Evolutionary conservation across 2,113 vertebrate species (phyloP).

Genomic region (Leucopsar rothschildi): DNA sequence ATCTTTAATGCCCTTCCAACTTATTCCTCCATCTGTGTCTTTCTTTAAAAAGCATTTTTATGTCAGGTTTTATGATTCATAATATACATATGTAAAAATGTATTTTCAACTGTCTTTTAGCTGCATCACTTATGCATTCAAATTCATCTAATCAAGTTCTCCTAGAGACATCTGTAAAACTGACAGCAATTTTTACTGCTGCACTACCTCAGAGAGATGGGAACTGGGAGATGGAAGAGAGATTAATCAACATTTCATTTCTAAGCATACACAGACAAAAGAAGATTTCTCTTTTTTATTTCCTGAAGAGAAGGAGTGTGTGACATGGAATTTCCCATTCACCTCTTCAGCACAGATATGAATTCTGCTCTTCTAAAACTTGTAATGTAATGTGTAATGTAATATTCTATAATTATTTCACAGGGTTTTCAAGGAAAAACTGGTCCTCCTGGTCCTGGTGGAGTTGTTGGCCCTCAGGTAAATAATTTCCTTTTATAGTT

Average conservation of each 20-base stretch:
- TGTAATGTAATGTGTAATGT: not conserved
- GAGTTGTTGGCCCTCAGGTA: slow-evolving; percentile 97
- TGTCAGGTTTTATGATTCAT: not conserved
- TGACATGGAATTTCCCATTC: not conserved
- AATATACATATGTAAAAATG: not conserved
- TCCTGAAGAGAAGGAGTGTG: not conserved
- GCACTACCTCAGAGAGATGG: not conserved
- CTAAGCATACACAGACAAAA: not conserved
- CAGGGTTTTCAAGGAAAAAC: slow-evolving; percentile 99
- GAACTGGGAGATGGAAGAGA: not conserved
- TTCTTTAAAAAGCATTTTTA: not conserved
- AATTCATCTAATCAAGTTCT: not conserved
- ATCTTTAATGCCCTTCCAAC: not conserved
- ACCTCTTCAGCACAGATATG: not conserved
- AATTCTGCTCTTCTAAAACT: not conserved
- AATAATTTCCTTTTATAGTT: not conserved
- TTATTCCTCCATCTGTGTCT: not conserved
- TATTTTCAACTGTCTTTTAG: slow-evolving; percentile 10
- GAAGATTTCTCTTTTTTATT: not conserved
- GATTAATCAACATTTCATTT: slow-evolving; percentile 14
- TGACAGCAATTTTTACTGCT: not conserved
- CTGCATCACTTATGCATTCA: not conserved
- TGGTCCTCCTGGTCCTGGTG: slow-evolving; percentile 94
- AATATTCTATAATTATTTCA: slow-evolving; percentile 14
- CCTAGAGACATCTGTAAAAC: not conserved